Conservation (phyloP, 2,888 invertebrate genomes). For the Hydraecia micacea region DNA sequence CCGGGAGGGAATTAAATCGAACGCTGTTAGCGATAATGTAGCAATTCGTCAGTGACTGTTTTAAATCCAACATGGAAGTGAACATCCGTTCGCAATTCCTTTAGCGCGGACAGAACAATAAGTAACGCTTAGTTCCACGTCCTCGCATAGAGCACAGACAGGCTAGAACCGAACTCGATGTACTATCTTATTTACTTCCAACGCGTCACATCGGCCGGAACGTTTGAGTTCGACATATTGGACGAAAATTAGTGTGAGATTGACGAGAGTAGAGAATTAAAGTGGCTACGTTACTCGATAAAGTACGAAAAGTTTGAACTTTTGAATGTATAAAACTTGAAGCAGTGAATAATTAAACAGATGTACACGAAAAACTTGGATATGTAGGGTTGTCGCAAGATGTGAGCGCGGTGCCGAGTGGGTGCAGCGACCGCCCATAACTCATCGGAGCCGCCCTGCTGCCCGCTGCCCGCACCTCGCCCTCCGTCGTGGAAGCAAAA, state of each 20-base stretch:
- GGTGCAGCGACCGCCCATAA: slow-evolving; percentile 72
- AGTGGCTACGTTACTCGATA: slow-evolving; percentile 32
- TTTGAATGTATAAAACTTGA: slow-evolving; percentile 39
- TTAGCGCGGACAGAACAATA: slow-evolving; percentile 79
- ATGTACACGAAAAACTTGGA: slow-evolving; percentile 50
- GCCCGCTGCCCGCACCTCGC: slow-evolving; percentile 57
- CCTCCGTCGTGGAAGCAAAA: slow-evolving; percentile 64
- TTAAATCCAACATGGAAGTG: slow-evolving; percentile 82
- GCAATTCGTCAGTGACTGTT: slow-evolving; percentile 85
- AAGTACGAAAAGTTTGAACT: slow-evolving; percentile 21
- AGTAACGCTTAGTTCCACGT: slow-evolving; percentile 82
- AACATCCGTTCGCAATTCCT: slow-evolving; percentile 81
- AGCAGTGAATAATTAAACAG: slow-evolving; percentile 55
- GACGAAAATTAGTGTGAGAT: slow-evolving; percentile 41
- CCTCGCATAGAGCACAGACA: slow-evolving; percentile 66
- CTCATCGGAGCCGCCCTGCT: slow-evolving; percentile 70
- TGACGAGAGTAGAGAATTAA: slow-evolving; percentile 27
- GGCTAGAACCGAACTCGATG: slow-evolving; percentile 50
- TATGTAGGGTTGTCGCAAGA: slow-evolving; percentile 60
- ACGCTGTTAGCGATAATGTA: slow-evolving; percentile 84
- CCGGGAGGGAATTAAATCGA: slow-evolving; percentile 79
- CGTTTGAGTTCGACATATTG: slow-evolving; percentile 45
- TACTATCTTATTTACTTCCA: slow-evolving; percentile 57
- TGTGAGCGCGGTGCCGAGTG: slow-evolving; percentile 50
- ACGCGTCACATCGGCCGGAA: slow-evolving; percentile 20